A percentile compares a stretch with the other conserved stretches of the same genome.
Conservation (phyloP, 2,888 invertebrate species). For the Asteroscopus sphinx region DNA sequence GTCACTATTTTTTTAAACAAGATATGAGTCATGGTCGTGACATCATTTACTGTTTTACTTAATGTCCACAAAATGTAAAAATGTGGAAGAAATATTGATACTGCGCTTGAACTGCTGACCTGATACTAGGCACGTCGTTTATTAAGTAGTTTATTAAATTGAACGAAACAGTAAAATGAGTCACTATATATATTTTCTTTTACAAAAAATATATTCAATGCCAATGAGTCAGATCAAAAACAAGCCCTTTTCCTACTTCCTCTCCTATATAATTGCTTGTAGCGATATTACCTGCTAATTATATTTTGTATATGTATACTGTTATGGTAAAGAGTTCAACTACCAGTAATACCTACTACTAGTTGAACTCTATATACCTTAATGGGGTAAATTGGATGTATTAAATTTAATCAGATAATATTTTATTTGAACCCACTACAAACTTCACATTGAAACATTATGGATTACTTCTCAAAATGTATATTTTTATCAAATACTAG, state of each 20-base stretch:
- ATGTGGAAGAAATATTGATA: slow-evolving; percentile 83
- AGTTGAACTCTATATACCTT: no score
- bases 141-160: slow-evolving; percentile 70
- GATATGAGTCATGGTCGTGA: slow-evolving; percentile 82
- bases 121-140: slow-evolving; percentile 75
- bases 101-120: slow-evolving; percentile 86
- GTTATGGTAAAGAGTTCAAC: no score
- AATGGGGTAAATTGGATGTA: no score
- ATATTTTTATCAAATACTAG: no score
- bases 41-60: slow-evolving; percentile 86
- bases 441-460: no score
- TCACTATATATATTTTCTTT: slow-evolving; percentile 64
- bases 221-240: slow-evolving; percentile 56
- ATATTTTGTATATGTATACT: neutral
- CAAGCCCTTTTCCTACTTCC: slow-evolving; percentile 56
- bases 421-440: no score
- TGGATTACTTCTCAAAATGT: no score
- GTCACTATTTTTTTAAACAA: slow-evolving; percentile 72
- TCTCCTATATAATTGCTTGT: slow-evolving; percentile 29
- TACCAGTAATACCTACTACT: no score
- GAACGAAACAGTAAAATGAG: slow-evolving; percentile 71
- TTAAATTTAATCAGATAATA: no score
- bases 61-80: slow-evolving; percentile 81
- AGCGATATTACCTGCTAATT: slow-evolving; percentile 1
- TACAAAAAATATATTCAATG: slow-evolving; percentile 49